Base-by-base conservation (phyloP, 1,140 invertebrate species). In the Centruroides vittatus region DNA sequence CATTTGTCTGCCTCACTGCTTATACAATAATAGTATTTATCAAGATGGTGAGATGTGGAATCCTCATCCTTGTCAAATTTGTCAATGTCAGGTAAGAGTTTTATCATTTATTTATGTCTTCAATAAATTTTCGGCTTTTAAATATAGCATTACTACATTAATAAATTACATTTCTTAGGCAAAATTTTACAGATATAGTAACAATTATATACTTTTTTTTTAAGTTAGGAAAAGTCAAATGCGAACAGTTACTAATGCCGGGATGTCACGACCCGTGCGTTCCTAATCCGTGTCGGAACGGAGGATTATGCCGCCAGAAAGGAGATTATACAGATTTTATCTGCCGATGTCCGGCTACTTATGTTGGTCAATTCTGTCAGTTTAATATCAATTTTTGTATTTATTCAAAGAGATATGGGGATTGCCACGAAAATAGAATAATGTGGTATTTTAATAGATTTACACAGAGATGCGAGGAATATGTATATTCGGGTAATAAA, bases 41-140 rank as follows among this genome's bases (percentile, higher is more conserved):
- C 35, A 47, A 48, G 55, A 59, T 49, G 61, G 61, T 9, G 58
- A 63, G 50, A n/a, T 59, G 23, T 63, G 61, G 61, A 52, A 60
- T 59, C 54, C 58, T 35, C 58, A 63, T 63, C 48, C 58, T 12
- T 63, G 61, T 23, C 58, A 57, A 48, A 63, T 49, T 23, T 63
- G 61, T 12, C 59, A 58, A 23, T 63, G 61, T 57, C 58, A 63
- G 58, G 61, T 63, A 63, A 13, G 7, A 46, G 35, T 6, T 0
- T 51, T 35, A 6, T 10, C 35, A 12, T 23, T 55, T 35, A 4
- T 9, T 23, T 46, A 46, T 56, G 1, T 48, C 3, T 48, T 54
- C 35, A 34, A 48, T 48, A 55, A n/a, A 23, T 23, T 23, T 23
- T 23, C 23, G 2, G 23, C 23, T 23, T 23, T 23, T 23, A 23